Base-by-base conservation (phyloP, 2,888 invertebrate genomes). In the Bugulina stolonifera region DNA sequence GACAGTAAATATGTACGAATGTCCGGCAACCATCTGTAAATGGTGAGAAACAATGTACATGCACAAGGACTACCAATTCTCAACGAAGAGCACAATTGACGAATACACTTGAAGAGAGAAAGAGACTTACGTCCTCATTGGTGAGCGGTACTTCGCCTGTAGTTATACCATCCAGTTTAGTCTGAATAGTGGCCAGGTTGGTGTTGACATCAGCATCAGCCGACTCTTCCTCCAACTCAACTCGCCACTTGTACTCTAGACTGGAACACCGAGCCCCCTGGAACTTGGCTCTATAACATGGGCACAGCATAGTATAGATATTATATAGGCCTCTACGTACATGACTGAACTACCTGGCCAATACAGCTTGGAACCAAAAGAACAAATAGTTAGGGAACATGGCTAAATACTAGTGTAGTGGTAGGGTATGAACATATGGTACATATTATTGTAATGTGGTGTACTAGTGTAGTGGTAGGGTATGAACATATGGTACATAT, bases 201-300 rank as follows among this genome's bases (percentile, higher is more conserved):
- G 2, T 14, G 2, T 14, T 1, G 14, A 64, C 64, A 14, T 27
- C 64, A 32, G 32, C 64, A 27, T 64, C 34, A 32, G 25, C n/a
- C 5, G 25, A 25, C 29, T 64, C 64, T 2, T 32, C 32, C 3
- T 25, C 64, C n/a, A 64, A 32, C 27, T 32, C 32, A 3, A 64
- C 32, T 10, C 10, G 10, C 64, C 64, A 64, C 2, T 3, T 32
- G 32, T 64, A 64, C 32, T 3, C n/a, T 3, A 64, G 64, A 1
- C 3, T 5, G n/a, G 64, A 27, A 32, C 64, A 64, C 14, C 32
- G 3, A 18, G 32, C 64, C 5, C 64, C 64, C 27, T 64, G 64
- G 34, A 64, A 64, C 64, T 64, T 64, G 32, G 64, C 64, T 64
- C 64, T 64, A 64, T 3, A 64, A 43, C 43, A n/a, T n/a, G n/a